phyloP scores from a whole-genome alignment of 35 echinoderm and acorn worm species.

The Diadema setosum region DNA sequence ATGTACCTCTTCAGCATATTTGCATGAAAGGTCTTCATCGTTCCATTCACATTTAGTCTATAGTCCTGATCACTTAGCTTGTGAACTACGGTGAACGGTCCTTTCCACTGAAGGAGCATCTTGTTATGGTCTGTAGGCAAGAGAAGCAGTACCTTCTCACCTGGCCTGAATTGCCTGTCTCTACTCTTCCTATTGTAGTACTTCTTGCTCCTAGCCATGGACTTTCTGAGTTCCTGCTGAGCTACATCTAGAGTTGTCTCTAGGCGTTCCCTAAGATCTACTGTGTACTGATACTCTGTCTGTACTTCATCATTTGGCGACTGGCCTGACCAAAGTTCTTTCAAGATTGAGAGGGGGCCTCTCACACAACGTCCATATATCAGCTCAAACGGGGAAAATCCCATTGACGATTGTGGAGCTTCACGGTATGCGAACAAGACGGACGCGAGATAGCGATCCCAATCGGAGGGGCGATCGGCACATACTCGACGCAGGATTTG shows the following conservation, averaged over 20 bases:
- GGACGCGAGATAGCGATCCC: constrained; percentile 40
- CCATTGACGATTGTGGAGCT: not conserved
- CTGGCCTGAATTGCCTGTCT: too few relatives aligned
- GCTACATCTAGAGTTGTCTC: not conserved
- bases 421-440: constrained; percentile 30
- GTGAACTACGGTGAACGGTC: too few relatives aligned
- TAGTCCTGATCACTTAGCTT: too few relatives aligned
- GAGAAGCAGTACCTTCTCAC: too few relatives aligned
- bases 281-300: not conserved
- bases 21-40: too few relatives aligned
- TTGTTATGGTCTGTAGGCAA: too few relatives aligned
- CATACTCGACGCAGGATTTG: not conserved
- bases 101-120: too few relatives aligned
- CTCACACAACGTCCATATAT: constrained; percentile 43
- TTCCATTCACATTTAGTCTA: too few relatives aligned
- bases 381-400: constrained; percentile 64
- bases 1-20: too few relatives aligned
- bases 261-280: not conserved
- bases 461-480: constrained; percentile 35
- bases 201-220: too few relatives aligned
- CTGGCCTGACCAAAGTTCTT: not conserved
- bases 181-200: too few relatives aligned
- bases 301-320: not conserved
- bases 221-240: too few relatives aligned
- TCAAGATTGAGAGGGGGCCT: constrained; percentile 61